A percentile compares a stretch with the other conserved stretches of the same genome.
phyloP scores from a whole-genome alignment of 2,113 vertebrate species.

The Todiramphus saurophagus region DNA sequence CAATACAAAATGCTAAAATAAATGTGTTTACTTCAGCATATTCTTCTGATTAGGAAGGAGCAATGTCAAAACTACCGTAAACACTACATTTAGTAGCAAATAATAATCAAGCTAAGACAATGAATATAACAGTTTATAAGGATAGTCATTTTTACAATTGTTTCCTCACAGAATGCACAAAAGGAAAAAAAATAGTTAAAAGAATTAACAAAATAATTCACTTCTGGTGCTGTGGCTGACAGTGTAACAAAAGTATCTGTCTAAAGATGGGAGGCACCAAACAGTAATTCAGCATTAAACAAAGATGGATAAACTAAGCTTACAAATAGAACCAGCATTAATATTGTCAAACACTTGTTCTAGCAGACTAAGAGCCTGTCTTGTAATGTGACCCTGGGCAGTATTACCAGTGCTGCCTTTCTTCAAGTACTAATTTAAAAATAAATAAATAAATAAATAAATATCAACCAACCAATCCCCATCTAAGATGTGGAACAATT shows the following conservation, averaged over 20 bases:
- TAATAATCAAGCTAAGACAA: neutral
- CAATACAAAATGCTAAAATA: neutral
- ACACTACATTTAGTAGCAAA: neutral
- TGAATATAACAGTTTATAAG: neutral
- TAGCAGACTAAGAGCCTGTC: neutral
- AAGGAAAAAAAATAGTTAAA: no score
- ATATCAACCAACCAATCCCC: no score
- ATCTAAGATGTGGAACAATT: neutral
- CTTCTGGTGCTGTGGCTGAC: neutral
- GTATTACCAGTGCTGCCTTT: neutral
- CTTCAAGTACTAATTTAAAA: neutral
- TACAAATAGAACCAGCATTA: neutral
- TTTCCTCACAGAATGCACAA: no score
- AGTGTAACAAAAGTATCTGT: neutral
- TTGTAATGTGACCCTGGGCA: neutral
- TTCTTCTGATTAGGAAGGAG: neutral
- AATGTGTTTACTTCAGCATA: neutral
- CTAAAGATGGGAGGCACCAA: neutral
- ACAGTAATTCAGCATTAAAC: neutral
- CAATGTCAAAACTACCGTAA: neutral
- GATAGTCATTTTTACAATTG: no score
- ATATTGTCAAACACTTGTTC: neutral
- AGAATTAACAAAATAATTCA: neutral
- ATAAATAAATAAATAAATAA: no score
- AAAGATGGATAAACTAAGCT: neutral